A percentile compares a stretch with the other conserved stretches of the same genome.
These are phyloP conservation scores for Macaca mulatta DNA, from an alignment of 2,113 vertebrate genomes.

Conservation along the genomic window DNA sequence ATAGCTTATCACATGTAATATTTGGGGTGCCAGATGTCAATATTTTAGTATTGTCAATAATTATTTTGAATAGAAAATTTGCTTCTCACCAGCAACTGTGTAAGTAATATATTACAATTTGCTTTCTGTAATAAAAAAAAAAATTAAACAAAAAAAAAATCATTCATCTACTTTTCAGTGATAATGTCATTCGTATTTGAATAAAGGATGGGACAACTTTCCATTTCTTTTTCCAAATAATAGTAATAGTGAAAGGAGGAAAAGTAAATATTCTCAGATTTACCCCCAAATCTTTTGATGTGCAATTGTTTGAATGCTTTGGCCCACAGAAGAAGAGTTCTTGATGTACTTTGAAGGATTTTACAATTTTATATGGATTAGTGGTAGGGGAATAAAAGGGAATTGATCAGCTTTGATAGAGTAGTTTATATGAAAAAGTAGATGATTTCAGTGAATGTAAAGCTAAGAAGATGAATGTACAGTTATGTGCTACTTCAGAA, in stretches of 20 bases:
- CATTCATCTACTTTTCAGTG: not conserved
- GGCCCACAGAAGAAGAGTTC: not conserved
- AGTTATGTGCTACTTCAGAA: not conserved
- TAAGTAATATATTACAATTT: not conserved
- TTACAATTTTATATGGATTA: not conserved
- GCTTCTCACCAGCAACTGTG: not conserved
- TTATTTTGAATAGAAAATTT: not conserved
- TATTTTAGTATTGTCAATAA: not conserved
- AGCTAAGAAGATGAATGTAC: not conserved
- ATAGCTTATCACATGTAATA: not conserved
- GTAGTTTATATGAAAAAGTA: not conserved
- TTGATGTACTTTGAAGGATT: not conserved
- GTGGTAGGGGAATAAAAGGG: not conserved
- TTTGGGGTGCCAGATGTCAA: not conserved
- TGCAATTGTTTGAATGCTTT: not conserved
- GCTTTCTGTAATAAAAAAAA: not conserved
- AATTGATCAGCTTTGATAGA: not conserved
- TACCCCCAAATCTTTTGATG: not conserved
- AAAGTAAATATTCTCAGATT: not conserved
- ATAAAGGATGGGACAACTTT: not conserved
- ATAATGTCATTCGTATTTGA: not conserved
- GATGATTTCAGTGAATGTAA: not conserved
- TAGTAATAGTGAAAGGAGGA: not conserved
- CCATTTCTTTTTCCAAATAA: not conserved
- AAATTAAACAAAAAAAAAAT: not conserved